These are phyloP conservation scores for Chironomus riparius DNA, from an alignment of 2,888 invertebrate genomes.

Conservation along the genomic window DNA sequence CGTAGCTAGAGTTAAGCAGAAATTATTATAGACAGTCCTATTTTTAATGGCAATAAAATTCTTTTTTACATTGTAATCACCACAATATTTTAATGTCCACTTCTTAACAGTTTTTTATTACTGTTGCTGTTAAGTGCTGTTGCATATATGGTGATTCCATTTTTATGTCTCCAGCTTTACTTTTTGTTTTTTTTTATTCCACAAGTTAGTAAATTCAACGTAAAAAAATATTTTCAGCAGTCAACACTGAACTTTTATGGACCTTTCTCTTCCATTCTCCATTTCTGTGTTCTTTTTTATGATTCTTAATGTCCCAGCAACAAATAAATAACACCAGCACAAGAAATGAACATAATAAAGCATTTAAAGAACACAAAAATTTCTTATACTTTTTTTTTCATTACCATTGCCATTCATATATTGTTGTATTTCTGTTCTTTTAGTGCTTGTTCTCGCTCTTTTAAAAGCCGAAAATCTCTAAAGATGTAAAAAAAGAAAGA, in stretches of 20 bases:
- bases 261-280: neutral
- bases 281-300: neutral
- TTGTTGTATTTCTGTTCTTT: neutral
- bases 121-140: neutral
- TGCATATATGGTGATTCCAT: neutral
- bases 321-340: neutral
- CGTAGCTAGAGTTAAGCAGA: no score
- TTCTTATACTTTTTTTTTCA: neutral
- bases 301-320: neutral
- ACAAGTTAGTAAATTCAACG: no score
- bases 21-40: no score
- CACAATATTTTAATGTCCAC: neutral
- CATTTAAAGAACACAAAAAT: slow-evolving; percentile 5
- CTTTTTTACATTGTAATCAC: neutral
- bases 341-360: slow-evolving; percentile 2
- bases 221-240: neutral
- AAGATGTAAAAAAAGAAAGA: neutral
- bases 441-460: neutral
- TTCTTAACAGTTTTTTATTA: neutral
- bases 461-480: neutral
- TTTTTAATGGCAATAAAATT: no score
- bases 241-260: slow-evolving; percentile 4
- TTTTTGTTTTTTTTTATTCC: no score
- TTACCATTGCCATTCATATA: neutral
- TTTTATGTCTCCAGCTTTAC: no score